phyloP scores from a whole-genome alignment of 2,113 vertebrate species.

The Tinamus guttatus region DNA sequence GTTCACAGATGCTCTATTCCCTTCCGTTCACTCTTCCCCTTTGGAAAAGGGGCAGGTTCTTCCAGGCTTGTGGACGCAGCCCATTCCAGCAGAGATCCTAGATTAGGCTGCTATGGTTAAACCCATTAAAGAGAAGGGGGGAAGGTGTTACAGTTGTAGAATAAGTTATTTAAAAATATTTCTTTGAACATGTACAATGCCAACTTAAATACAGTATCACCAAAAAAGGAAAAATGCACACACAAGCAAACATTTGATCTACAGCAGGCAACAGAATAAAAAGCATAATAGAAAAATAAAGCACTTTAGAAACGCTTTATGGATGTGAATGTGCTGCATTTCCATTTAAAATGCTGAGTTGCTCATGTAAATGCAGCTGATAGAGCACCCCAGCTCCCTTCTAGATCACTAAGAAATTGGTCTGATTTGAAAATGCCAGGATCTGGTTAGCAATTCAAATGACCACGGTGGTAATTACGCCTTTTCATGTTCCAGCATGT shows the following conservation, averaged over 20 bases:
- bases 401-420: slow-evolving; percentile 77
- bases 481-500: slow-evolving; percentile 84
- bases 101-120: fast-evolving
- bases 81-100: neutral
- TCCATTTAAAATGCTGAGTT: neutral
- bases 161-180: neutral
- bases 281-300: neutral
- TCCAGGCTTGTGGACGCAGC: neutral
- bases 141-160: neutral
- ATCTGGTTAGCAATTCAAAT: slow-evolving; percentile 89
- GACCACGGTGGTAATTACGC: slow-evolving; percentile 82
- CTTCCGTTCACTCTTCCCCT: too few relatives aligned
- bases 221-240: neutral
- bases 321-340: neutral
- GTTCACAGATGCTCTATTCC: neutral
- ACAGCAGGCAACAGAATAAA: neutral
- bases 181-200: neutral
- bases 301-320: neutral
- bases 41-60: neutral
- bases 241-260: neutral
- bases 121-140: neutral
- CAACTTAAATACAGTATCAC: neutral
- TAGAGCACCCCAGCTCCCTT: slow-evolving; percentile 60
- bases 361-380: slow-evolving; percentile 73
- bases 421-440: slow-evolving; percentile 85